Evolutionary conservation across 1,140 invertebrate species (phyloP), one percentile per base, ranked within the genome.

Genomic region (Brachionus koreanus): DNA sequence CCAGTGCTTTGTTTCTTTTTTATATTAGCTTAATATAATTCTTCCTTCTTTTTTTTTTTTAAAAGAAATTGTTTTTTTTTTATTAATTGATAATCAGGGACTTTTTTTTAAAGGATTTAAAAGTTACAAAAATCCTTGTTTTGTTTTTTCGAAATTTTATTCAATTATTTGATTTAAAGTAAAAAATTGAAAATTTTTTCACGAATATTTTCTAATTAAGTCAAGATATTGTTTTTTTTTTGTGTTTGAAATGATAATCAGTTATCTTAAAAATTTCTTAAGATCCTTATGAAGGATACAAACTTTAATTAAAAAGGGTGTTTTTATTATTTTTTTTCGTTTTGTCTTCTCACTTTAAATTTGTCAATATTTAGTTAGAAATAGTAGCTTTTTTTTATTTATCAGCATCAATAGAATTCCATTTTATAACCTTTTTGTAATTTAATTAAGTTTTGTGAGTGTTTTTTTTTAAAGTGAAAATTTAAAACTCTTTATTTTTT

Each of bases 11-110:
- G 9, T 12, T 33, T 29, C 6, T 77, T 57, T 77, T 61, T 77
- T 61, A 57, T 82, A 49, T 43, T 82, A 79, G 39, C 19, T 42
- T 65, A 77, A 77, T 61, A 77, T 61, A 57, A 29, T 29, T 29
- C 9, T 79, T 65, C 25, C 76, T 57, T 65, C 35, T 61, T 77
- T 37, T 33, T 76, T 33, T 76, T 23, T 61, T 77, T 52, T 4
- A 49, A 46, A n/a, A 42, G 37, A 43, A 29, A 76, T 76, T 61
- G 25, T 46, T 76, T 76, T 35, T 52, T 25, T 29, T 29, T 10
- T 33, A 61, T 9, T 43, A 76, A 49, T 35, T 46, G 74, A 49
- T 46, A 49, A 69, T 69, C 35, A 37, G 65, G 61, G 61, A 65
- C 49, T 52, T 52, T 19, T 49, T 52, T 52, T 52, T 29, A 33